A percentile compares a stretch with the other conserved stretches of the same genome.
Evolutionary conservation across 2,888 invertebrate species (phyloP).

Genomic region (Miltochrista miniata): DNA sequence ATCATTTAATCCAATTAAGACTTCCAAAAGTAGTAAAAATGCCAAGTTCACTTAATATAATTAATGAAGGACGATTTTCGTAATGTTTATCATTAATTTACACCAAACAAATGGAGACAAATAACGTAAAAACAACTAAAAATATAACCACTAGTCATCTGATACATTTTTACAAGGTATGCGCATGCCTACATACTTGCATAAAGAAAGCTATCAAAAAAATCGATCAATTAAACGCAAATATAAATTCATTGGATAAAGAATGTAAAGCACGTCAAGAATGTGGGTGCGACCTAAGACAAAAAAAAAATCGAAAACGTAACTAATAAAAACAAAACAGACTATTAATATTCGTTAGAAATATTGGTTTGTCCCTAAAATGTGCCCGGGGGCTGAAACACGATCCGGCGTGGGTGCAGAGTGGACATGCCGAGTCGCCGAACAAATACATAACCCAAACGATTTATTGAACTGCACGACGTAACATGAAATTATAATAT

Average conservation of each 20-base stretch:
- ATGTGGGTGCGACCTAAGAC: slow-evolving; percentile 67
- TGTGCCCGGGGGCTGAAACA: slow-evolving; percentile 79
- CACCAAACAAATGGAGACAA: no score
- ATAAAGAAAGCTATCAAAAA: neutral
- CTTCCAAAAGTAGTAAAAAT: no score
- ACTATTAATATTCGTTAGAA: slow-evolving; percentile 82
- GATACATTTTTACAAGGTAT: neutral
- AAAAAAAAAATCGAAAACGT: slow-evolving; percentile 62
- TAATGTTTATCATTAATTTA: no score
- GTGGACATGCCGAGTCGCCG: slow-evolving; percentile 53
- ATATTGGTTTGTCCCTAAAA: slow-evolving; percentile 83
- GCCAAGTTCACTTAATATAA: no score
- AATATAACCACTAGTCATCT: neutral
- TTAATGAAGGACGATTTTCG: no score
- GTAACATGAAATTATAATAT: slow-evolving; percentile 60
- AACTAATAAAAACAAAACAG: slow-evolving; percentile 70
- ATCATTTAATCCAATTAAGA: no score
- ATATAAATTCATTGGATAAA: slow-evolving; percentile 32
- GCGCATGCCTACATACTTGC: neutral
- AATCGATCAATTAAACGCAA: slow-evolving; percentile 11
- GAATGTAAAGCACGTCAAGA: slow-evolving; percentile 57
- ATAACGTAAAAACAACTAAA: no score
- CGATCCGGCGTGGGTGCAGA: slow-evolving; percentile 74
- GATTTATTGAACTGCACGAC: slow-evolving; percentile 49
- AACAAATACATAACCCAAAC: slow-evolving; percentile 37